phyloP scores from a whole-genome alignment of 2,113 vertebrate genomes.

The Casuarius casuarius region DNA sequence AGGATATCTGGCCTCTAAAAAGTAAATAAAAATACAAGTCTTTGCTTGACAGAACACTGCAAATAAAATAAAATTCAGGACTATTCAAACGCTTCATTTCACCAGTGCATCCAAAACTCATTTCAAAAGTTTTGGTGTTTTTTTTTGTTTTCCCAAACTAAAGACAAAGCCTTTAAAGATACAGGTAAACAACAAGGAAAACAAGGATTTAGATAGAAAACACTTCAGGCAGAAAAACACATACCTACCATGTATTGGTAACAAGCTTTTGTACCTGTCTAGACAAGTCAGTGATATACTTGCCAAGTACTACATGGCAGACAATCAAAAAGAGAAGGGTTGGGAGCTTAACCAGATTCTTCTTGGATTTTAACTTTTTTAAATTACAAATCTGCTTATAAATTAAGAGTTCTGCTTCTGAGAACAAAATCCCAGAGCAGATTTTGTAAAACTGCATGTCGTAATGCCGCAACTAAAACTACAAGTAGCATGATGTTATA shows the following conservation, averaged over 20 bases:
- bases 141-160: background rate
- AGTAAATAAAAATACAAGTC: background rate
- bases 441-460: background rate
- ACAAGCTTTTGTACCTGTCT: slow-evolving; percentile 1
- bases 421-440: background rate
- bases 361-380: slow-evolving; percentile 33
- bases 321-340: slow-evolving; percentile 22
- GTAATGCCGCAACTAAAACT: slow-evolving; percentile 6
- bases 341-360: background rate
- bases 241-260: background rate
- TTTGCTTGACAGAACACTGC: background rate
- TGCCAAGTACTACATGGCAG: slow-evolving; percentile 1
- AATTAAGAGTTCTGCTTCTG: slow-evolving; percentile 2
- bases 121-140: background rate
- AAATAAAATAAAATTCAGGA: background rate
- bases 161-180: background rate
- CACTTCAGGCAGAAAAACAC: background rate
- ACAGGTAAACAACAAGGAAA: background rate
- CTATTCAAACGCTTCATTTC: background rate
- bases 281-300: background rate
- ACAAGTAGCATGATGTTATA: slow-evolving; percentile 1
- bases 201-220: background rate
- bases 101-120: background rate
- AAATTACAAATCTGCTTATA: slow-evolving; percentile 19
- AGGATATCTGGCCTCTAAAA: background rate